phyloP scores from a whole-genome alignment of 2,113 vertebrate species.

The Paralichthys olivaceus region DNA sequence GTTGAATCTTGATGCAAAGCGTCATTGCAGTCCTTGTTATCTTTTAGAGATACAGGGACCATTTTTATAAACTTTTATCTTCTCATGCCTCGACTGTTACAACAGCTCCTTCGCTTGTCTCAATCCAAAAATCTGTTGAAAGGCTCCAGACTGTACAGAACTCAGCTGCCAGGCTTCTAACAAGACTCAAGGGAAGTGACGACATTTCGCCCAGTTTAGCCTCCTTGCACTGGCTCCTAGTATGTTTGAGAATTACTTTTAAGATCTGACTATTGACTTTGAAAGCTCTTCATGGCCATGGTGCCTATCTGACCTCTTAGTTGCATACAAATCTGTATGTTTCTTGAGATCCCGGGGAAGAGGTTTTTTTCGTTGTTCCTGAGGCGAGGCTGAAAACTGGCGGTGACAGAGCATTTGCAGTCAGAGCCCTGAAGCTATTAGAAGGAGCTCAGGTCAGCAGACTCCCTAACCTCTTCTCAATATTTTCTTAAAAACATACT shows the following conservation, averaged over 20 bases:
- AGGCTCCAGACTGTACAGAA: background rate
- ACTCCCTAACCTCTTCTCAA: background rate
- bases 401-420: background rate
- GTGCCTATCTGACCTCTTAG: background rate
- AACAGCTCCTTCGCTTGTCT: background rate
- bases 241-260: background rate
- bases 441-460: background rate
- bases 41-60: background rate
- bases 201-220: background rate
- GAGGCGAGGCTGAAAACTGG: background rate
- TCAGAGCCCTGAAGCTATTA: background rate
- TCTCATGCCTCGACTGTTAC: background rate
- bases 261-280: background rate
- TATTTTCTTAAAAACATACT: background rate
- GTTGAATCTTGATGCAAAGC: no score
- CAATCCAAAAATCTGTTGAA: background rate
- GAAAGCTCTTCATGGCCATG: background rate
- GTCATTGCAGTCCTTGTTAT: background rate
- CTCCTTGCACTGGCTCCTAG: background rate
- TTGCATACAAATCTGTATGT: background rate
- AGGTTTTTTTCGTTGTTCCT: background rate
- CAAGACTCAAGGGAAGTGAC: background rate
- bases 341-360: background rate
- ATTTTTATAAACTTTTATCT: background rate
- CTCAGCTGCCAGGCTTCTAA: background rate